Conservation (phyloP, 2,113 vertebrate genomes). For the Pelvicachromis taeniatus region DNA sequence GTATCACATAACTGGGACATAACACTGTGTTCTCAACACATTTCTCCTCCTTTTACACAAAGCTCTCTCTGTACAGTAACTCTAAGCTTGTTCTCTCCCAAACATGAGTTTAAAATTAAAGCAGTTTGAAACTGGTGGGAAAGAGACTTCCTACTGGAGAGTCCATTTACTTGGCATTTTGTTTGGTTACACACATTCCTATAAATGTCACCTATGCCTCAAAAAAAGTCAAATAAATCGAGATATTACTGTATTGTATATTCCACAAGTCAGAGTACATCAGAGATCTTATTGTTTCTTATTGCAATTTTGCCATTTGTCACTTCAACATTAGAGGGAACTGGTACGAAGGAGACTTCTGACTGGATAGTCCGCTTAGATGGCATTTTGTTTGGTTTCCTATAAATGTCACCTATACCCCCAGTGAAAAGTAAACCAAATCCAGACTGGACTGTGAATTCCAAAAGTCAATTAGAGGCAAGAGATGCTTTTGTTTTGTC, state of each 20-base stretch:
- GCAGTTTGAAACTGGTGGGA: neutral
- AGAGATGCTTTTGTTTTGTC: neutral
- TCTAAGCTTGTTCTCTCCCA: neutral
- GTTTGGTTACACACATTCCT: neutral
- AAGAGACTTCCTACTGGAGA: neutral
- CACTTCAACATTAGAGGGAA: neutral
- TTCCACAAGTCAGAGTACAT: neutral
- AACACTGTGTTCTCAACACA: neutral
- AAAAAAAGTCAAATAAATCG: neutral
- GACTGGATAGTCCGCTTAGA: too few species aligned
- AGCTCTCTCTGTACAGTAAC: neutral
- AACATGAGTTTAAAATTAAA: neutral
- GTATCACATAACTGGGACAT: neutral
- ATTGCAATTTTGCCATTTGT: neutral
- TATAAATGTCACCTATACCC: too few species aligned
- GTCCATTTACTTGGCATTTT: neutral
- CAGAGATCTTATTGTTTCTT: neutral
- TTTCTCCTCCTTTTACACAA: neutral
- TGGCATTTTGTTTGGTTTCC: too few species aligned
- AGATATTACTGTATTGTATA: neutral
- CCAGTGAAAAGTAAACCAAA: too few species aligned
- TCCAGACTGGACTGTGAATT: too few species aligned
- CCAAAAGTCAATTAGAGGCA: neutral
- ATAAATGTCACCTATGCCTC: neutral
- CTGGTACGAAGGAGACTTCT: too few species aligned